phyloP scores from a whole-genome alignment of 2,797 vertebrate species.

The Alauda arvensis region DNA sequence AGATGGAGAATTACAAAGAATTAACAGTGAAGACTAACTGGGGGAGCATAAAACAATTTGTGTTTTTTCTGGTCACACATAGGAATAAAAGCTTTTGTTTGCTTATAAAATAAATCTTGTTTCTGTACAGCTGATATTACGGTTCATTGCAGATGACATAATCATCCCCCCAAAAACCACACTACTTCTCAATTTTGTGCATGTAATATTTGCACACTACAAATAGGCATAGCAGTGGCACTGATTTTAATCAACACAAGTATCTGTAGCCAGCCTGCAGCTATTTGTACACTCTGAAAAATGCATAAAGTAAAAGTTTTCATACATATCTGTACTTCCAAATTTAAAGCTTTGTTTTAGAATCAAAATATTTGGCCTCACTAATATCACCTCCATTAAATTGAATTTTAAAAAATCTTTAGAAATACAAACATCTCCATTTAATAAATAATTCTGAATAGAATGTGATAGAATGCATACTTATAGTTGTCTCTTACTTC shows the following conservation, averaged over 20 bases:
- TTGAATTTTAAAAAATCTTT: not conserved
- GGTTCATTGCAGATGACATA: not conserved
- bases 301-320: not conserved
- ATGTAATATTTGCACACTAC: not conserved
- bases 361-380: not conserved
- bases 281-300: not conserved
- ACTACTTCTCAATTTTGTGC: not conserved
- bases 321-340: not conserved
- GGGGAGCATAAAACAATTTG: not conserved
- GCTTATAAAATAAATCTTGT: not conserved
- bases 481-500: not conserved
- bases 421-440: not conserved
- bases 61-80: not conserved
- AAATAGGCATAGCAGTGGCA: not conserved
- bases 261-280: not conserved
- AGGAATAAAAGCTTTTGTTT: not conserved
- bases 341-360: not conserved
- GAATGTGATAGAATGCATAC: not conserved
- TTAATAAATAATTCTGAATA: not conserved
- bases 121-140: not conserved
- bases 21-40: not conserved
- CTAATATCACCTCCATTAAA: not conserved
- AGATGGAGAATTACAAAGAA: too few species aligned
- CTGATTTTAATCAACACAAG: not conserved
- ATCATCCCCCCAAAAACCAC: not conserved